These are phyloP conservation scores for Nerophis lumbriciformis DNA, from an alignment of 2,113 vertebrate genomes.

Conservation along the genomic window DNA sequence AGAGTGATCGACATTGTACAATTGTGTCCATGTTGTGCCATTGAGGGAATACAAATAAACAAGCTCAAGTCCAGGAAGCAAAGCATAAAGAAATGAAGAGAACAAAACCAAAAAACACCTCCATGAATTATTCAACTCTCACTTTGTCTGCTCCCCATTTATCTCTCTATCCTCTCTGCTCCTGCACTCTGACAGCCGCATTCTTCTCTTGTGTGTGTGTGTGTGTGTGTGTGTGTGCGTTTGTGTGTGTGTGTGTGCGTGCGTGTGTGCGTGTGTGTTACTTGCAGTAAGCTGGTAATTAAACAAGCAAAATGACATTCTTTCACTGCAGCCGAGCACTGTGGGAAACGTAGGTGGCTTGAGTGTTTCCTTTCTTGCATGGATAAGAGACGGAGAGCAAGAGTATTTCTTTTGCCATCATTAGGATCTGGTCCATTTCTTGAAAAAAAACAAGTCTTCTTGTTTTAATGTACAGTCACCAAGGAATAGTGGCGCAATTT, in stretches of 20 bases:
- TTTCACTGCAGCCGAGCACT: slow-evolving; percentile 52
- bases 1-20: not conserved
- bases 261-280: not conserved
- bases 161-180: slow-evolving; percentile 44
- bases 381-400: slow-evolving; percentile 25
- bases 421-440: too few relatives aligned
- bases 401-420: not conserved
- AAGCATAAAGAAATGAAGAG: slow-evolving; percentile 2
- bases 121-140: slow-evolving; percentile 70
- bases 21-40: too few relatives aligned
- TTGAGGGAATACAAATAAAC: too few relatives aligned
- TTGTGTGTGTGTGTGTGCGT: slow-evolving; percentile 22
- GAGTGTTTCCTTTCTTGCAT: slow-evolving; percentile 50
- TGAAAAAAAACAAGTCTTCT: too few relatives aligned
- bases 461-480: too few relatives aligned
- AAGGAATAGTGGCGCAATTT: too few relatives aligned
- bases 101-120: slow-evolving; percentile 19
- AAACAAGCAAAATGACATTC: slow-evolving; percentile 64
- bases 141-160: slow-evolving; percentile 58
- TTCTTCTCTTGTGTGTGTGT: slow-evolving; percentile 50
- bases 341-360: slow-evolving; percentile 65
- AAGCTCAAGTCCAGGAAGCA: slow-evolving; percentile 4
- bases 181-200: slow-evolving; percentile 58
- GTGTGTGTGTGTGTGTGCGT: slow-evolving; percentile 21
- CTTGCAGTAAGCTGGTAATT: slow-evolving; percentile 65